These are phyloP conservation scores for Anhinga rufa DNA, from an alignment of 2,113 vertebrate species.

Conservation along the genomic window DNA sequence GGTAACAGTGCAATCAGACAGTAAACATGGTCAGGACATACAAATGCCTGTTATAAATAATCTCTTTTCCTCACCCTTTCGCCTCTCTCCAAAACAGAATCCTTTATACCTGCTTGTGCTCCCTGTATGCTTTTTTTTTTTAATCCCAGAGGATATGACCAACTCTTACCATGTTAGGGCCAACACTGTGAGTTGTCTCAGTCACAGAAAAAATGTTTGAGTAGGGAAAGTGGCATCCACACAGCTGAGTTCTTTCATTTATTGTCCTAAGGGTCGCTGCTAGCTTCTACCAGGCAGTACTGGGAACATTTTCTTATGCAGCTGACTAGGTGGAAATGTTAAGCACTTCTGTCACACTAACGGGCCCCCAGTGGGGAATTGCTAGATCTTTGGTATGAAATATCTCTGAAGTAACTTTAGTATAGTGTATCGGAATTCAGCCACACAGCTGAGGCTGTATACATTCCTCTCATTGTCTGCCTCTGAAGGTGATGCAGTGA, in stretches of 20 bases:
- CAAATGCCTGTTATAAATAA: background rate
- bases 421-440: background rate
- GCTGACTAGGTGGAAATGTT: background rate
- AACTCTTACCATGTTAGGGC: background rate
- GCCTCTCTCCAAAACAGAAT: background rate
- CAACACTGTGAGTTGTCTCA: background rate
- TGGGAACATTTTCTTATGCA: background rate
- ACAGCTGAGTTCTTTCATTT: background rate
- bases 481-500: background rate
- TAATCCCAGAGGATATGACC: background rate
- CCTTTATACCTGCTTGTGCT: background rate
- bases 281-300: background rate
- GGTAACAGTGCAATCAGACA: background rate
- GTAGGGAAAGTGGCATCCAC: background rate
- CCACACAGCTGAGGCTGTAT: background rate
- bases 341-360: background rate
- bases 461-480: background rate
- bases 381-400: background rate
- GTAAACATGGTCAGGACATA: background rate
- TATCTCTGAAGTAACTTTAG: background rate
- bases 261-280: background rate
- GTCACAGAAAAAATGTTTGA: background rate
- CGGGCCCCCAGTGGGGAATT: background rate
- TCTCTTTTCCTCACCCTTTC: background rate
- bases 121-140: background rate